A percentile compares a stretch with the other conserved stretches of the same genome.
phyloP scores from a whole-genome alignment of 92 coral and sea anemone genomes.

The Zoanthus sansibaricus region DNA sequence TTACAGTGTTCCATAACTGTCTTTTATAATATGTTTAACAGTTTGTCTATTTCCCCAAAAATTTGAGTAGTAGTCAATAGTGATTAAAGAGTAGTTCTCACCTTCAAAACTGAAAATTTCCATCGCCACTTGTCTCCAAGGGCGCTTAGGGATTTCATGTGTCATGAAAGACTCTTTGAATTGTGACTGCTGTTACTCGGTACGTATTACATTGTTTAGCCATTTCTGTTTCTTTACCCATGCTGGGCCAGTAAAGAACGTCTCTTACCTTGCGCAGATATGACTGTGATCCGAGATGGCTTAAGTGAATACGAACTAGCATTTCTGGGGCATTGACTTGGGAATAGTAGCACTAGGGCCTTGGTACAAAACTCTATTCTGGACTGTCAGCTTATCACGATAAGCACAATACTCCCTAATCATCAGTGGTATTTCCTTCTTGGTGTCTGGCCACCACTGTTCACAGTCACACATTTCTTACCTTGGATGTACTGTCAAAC shows the following conservation, averaged over 20 bases:
- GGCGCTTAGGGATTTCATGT: constrained; percentile 52
- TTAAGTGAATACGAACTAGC: constrained; percentile 58
- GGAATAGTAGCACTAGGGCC: constrained; percentile 59
- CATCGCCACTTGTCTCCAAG: constrained; percentile 18
- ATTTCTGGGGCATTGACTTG: constrained; percentile 54
- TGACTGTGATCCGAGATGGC: constrained; percentile 62
- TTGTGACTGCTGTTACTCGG: constrained; percentile 44
- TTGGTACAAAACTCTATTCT: constrained; percentile 42
- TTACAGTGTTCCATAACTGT: constrained; percentile 28
- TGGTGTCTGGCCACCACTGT: constrained; percentile 42
- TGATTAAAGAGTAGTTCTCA: constrained; percentile 35
- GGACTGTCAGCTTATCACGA: constrained; percentile 36
- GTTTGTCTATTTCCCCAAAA: constrained; percentile 34
- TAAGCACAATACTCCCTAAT: constrained; percentile 39
- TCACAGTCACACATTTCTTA: neutral
- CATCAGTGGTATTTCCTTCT: constrained; percentile 16
- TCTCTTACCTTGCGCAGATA: constrained; percentile 47
- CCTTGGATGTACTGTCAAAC: constrained; percentile 7
- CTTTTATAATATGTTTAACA: constrained; percentile 12
- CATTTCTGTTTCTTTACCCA: constrained; percentile 56
- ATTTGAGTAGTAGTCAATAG: neutral
- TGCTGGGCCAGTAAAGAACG: constrained; percentile 57
- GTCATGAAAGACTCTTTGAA: constrained; percentile 57
- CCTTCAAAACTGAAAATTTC: constrained; percentile 36
- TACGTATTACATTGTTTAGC: constrained; percentile 51